Evolutionary conservation across 2,797 vertebrate species (phyloP), one percentile per base, ranked within the genome.

Genomic region (Clarias platycephalus): DNA sequence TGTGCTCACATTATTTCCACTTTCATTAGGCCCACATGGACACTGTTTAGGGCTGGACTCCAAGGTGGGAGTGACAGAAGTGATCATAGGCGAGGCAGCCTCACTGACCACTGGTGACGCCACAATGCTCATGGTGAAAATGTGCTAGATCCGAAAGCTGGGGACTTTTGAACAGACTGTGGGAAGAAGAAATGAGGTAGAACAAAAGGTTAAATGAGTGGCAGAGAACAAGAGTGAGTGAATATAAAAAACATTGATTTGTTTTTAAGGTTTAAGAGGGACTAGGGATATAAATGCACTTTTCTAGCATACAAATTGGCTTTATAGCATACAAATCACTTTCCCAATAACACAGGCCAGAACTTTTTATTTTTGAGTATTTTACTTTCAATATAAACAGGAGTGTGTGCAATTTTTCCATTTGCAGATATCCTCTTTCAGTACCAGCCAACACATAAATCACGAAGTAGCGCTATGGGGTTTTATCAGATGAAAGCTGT

Each of bases 11-110:
- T 49, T 88, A 60, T 85, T 82, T 2, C 53, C 84, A 4, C 80
- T 40, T 26, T 85, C 40, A 13, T 76, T 62, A 18, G 81, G 37
- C 57, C 37, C 75, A 67, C 76, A 83, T 24, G 55, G 24, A 49
- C 37, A 66, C 5, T 95, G 93, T 88, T 90, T 90, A 10, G 88
- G 91, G 0, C 84, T 80, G 31, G 81, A 91, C 82, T 97, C 96
- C 82, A 93, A 88, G 1, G 94, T 96, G 16, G 96, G 96, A 1
- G 96, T 97, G 92, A 97, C 87, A 55, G 97, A 96, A 89, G 96
- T 96, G 81, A 96, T 90, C 96, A 97, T 97, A 24, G 97, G 96
- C 6, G 96, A 97, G 66, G 93, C 89, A 26, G 95, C 91, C 87
- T 96, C 96, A 28, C 94, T 94, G 0, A 93, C 93, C 91, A 95